phyloP scores from a whole-genome alignment of 30 jellyfish, hydroid and myxozoan genomes.

The Turritopsis rubra region DNA sequence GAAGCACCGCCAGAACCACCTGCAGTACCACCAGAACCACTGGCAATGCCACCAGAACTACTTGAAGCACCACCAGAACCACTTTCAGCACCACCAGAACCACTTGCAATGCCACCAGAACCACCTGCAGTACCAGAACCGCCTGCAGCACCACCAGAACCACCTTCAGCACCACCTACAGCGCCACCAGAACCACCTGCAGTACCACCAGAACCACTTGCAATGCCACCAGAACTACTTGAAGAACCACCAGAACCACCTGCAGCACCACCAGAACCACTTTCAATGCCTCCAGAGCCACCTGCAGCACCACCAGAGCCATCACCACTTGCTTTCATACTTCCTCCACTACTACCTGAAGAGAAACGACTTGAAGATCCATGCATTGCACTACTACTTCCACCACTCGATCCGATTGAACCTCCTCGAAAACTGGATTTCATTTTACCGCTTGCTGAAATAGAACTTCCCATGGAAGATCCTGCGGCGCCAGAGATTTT shows the following conservation, averaged over 20 bases:
- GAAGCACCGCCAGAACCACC: conserved; percentile 8
- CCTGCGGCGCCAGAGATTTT: neutral
- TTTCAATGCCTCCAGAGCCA: neutral
- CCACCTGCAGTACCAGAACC: conserved; percentile 15
- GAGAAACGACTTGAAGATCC: conserved; percentile 7
- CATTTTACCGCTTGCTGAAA: neutral
- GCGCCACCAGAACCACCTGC: neutral
- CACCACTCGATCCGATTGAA: neutral
- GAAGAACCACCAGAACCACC: neutral
- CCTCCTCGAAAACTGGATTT: neutral
- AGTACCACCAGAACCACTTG: neutral
- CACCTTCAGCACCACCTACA: neutral
- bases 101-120: conserved; percentile 36
- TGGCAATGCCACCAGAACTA: neutral
- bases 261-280: neutral
- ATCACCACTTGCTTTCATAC: neutral
- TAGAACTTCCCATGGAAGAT: neutral
- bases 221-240: neutral
- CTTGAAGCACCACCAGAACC: conserved; percentile 30
- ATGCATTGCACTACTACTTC: neutral
- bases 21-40: conserved; percentile 18
- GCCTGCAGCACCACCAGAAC: neutral
- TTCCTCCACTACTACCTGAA: neutral
- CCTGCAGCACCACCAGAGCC: neutral
- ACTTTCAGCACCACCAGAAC: conserved; percentile 26